Conservation (phyloP, 2,888 invertebrate species). For the Oithona nana region DNA sequence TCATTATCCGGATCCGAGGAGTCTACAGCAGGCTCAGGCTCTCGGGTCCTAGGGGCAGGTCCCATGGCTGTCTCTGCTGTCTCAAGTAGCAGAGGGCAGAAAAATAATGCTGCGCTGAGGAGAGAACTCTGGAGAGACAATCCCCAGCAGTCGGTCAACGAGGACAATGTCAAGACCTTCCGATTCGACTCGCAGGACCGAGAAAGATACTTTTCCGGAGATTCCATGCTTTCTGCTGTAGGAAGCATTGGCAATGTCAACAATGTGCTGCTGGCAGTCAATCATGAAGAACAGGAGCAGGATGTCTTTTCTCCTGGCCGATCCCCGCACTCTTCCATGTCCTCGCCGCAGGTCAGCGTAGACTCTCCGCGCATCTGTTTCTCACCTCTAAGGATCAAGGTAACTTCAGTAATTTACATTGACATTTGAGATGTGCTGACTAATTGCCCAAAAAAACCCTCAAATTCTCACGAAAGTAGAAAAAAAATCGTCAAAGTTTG, state of each 20-base stretch:
- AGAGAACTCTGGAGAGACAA: slow-evolving; percentile 14
- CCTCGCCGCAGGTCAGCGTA: slow-evolving; percentile 37
- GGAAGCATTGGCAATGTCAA: background rate
- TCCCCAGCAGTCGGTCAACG: background rate
- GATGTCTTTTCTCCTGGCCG: slow-evolving; percentile 37
- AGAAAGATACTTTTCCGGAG: slow-evolving; percentile 24
- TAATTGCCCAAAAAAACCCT: no score
- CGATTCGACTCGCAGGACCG: slow-evolving; percentile 33
- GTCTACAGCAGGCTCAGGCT: background rate
- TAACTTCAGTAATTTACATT: no score
- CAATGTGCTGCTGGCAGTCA: slow-evolving; percentile 11
- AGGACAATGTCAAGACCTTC: slow-evolving; percentile 23
- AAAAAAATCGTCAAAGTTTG: no score
- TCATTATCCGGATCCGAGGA: background rate
- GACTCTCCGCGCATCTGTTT: slow-evolving; percentile 28
- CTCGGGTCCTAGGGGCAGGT: background rate
- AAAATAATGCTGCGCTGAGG: background rate
- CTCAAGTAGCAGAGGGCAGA: background rate
- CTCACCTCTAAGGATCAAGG: slow-evolving; percentile 37
- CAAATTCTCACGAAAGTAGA: no score
- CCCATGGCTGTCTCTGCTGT: background rate
- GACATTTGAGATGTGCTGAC: no score
- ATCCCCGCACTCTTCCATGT: slow-evolving; percentile 34
- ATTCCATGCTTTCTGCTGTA: background rate
- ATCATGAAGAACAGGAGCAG: slow-evolving; percentile 34